These are phyloP conservation scores for Mustela lutreola DNA, from an alignment of 2,113 vertebrate species.

Conservation along the genomic window DNA sequence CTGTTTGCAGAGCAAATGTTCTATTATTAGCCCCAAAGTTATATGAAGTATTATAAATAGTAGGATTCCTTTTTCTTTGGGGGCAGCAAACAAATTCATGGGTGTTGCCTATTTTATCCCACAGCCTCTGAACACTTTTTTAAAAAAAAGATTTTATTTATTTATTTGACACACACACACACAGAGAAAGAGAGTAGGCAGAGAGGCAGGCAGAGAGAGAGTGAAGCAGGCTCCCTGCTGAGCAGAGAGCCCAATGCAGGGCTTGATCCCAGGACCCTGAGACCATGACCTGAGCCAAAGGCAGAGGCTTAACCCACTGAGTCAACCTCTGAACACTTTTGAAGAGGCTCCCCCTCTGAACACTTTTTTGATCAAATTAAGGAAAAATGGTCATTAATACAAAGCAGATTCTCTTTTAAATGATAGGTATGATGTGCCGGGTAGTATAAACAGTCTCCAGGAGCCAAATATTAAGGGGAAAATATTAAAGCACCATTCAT, in stretches of 20 bases:
- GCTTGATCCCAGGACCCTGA: too few relatives aligned
- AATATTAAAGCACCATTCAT: not conserved
- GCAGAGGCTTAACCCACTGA: too few relatives aligned
- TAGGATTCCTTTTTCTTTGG: not conserved
- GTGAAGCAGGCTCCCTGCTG: too few relatives aligned
- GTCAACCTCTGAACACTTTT: too few relatives aligned
- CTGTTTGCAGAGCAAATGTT: not conserved
- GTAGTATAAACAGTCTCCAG: not conserved
- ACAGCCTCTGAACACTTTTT: not conserved
- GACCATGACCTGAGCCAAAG: too few relatives aligned
- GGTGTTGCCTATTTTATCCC: not conserved
- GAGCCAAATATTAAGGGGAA: not conserved
- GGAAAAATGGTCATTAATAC: not conserved
- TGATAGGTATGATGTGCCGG: not conserved
- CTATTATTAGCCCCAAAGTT: not conserved
- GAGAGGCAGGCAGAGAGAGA: too few relatives aligned
- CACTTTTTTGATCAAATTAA: not conserved
- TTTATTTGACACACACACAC: too few relatives aligned
- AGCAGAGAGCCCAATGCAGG: too few relatives aligned
- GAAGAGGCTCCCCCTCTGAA: not conserved
- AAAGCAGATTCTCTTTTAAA: not conserved
- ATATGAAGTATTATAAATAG: not conserved
- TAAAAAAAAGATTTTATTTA: too few relatives aligned
- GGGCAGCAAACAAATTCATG: not conserved
- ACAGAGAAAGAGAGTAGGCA: too few relatives aligned